Base-by-base conservation (phyloP, 2,888 invertebrate genomes). In the Dryobotodes eremita region DNA sequence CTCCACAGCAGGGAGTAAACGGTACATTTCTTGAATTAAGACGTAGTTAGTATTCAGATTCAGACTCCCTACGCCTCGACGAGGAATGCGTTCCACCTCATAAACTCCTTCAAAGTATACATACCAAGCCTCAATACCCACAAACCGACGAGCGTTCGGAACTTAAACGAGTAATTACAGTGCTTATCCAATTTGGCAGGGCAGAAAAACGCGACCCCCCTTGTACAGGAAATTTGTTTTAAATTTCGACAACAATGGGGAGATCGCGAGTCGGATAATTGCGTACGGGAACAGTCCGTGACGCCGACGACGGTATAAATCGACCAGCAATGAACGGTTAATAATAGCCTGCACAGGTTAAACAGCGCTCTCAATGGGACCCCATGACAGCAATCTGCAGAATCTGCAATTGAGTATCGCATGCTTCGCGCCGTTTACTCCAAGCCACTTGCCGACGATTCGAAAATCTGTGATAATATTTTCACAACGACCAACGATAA, bases 171-270 rank as follows among this genome's bases (percentile, higher is more conserved):
- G 93, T 96, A 96, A 97, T 97, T 96, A 95, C 95, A 94, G 95
- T 96, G 94, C 95, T 96, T 96, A 97, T 96, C 96, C 96, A 97
- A 96, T 97, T 97, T 96, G 95, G 95, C 95, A 93, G 94, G 93
- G 94, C 94, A 95, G 95, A 96, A 96, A 96, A 96, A 96, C 93
- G 93, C 95, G 96, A 95, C 96, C 96, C 94, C 95, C 95, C 95
- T 94, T 93, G 93, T 92, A 94, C 95, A 95, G 95, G 95, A 96
- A 96, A 97, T 96, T 96, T 96, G 96, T 96, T 97, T 97, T 95
- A 96, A 96, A 96, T 95, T 96, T 97, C 96, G 94, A 96, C 96
- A 96, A 97, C 96, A 97, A 96, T 97, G 96, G 96, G 94, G 94
- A 96, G 96, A 97, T 96, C 91, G 94, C 92, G 91, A 93, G 91